These are phyloP conservation scores for Leucophenga montana DNA, from an alignment of 2,888 invertebrate species.

Conservation along the genomic window DNA sequence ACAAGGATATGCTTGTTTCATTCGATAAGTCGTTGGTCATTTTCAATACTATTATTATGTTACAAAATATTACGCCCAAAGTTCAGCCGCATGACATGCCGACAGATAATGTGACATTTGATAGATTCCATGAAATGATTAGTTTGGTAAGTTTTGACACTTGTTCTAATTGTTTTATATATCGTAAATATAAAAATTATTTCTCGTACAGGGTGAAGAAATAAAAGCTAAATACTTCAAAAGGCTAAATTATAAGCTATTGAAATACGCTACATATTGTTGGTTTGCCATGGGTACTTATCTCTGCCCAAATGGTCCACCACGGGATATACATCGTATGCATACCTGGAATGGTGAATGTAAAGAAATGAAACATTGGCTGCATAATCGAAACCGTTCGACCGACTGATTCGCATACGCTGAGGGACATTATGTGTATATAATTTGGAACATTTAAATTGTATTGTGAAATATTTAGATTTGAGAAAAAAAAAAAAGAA, in stretches of 20 bases:
- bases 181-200: neutral
- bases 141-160: neutral
- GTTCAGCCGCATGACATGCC: neutral
- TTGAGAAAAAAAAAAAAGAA: too few species aligned
- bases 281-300: conserved; percentile 4
- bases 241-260: neutral
- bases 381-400: too few species aligned
- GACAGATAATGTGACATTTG: neutral
- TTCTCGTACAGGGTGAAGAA: neutral
- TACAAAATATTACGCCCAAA: neutral
- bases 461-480: too few species aligned
- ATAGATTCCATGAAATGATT: neutral
- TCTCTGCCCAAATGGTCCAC: neutral
- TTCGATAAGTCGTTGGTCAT: neutral
- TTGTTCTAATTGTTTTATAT: neutral
- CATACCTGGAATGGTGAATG: conserved; percentile 10
- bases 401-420: neutral
- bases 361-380: neutral
- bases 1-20: conserved; percentile 31
- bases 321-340: conserved; percentile 4
- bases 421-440: too few species aligned
- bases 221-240: neutral
- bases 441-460: too few species aligned
- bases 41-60: neutral
- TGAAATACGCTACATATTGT: neutral